phyloP scores from a whole-genome alignment of 2,113 vertebrate species.

The Anarrhichthys ocellatus region DNA sequence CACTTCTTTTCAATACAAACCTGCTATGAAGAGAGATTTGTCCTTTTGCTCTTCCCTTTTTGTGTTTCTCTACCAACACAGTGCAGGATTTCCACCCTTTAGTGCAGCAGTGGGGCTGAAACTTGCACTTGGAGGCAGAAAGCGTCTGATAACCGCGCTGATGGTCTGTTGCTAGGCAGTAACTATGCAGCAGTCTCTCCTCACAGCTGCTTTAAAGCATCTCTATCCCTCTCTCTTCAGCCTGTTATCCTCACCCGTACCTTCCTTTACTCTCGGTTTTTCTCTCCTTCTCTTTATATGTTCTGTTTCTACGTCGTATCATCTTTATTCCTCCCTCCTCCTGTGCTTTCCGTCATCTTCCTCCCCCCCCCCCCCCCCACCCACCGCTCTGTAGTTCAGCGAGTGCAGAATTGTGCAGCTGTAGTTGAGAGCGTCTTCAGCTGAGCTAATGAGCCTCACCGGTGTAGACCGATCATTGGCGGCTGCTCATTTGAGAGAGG shows the following conservation, averaged over 20 bases:
- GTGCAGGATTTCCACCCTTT: conserved; percentile 22
- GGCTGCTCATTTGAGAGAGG: conserved; percentile 47
- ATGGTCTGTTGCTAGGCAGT: conserved; percentile 84
- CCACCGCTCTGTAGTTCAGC: conserved; percentile 56
- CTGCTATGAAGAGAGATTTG: not conserved
- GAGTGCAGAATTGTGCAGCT: conserved; percentile 70
- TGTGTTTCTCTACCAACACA: conserved; percentile 14
- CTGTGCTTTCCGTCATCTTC: conserved; percentile 5
- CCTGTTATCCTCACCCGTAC: not conserved
- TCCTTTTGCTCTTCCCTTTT: conserved; percentile 10
- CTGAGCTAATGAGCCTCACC: conserved; percentile 40
- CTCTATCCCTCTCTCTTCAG: conserved; percentile 1
- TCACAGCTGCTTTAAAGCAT: conserved; percentile 46
- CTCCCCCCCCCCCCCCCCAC: not conserved
- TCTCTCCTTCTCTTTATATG: not conserved
- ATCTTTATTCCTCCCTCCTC: conserved; percentile 22
- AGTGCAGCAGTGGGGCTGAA: conserved; percentile 41
- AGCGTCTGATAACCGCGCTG: conserved; percentile 62
- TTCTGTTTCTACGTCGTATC: conserved; percentile 9
- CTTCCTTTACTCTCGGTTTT: not conserved
- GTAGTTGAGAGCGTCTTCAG: conserved; percentile 41
- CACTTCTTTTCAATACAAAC: not conserved
- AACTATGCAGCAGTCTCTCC: conserved; percentile 79
- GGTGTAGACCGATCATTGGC: conserved; percentile 29
- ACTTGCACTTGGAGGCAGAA: conserved; percentile 65